Percentiles rank a stretch among this genome's conserved stretches.
These are phyloP conservation scores for Trichogramma pretiosum DNA, from an alignment of 1,140 invertebrate species.

Conservation along the genomic window DNA sequence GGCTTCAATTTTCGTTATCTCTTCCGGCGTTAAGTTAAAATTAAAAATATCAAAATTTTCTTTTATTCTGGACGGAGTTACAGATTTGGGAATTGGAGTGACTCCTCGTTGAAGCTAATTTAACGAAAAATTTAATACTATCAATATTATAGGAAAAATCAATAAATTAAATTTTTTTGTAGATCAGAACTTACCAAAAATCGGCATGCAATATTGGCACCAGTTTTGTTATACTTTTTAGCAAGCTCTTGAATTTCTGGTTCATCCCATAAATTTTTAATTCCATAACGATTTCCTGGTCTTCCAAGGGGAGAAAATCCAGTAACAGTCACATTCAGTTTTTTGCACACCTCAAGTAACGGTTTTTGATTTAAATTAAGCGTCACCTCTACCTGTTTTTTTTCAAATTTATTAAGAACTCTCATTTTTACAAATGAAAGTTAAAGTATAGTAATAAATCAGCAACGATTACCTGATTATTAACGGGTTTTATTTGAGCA, in stretches of 20 bases:
- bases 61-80: constrained; percentile 56
- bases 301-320: constrained; percentile 74
- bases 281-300: constrained; percentile 23
- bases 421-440: neutral
- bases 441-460: neutral
- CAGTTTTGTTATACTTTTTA: constrained; percentile 58
- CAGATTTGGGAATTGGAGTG: constrained; percentile 64
- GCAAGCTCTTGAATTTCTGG: constrained; percentile 47
- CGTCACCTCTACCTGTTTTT: constrained; percentile 54
- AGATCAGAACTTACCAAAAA: constrained; percentile 49
- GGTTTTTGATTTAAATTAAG: constrained; percentile 48
- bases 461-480: constrained; percentile 51
- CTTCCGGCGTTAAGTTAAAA: constrained; percentile 56
- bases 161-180: neutral
- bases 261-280: constrained; percentile 42
- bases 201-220: constrained; percentile 60
- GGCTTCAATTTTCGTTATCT: constrained; percentile 41
- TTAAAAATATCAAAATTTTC: constrained; percentile 69
- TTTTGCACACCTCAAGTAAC: constrained; percentile 63
- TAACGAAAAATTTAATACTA: neutral
- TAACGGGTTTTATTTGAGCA: constrained; percentile 67
- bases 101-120: constrained; percentile 29
- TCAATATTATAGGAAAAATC: neutral
- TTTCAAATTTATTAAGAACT: neutral
- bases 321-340: constrained; percentile 58